These are phyloP conservation scores for Drosophila sturtevanti DNA, from an alignment of 1,140 invertebrate species.

Conservation along the genomic window DNA sequence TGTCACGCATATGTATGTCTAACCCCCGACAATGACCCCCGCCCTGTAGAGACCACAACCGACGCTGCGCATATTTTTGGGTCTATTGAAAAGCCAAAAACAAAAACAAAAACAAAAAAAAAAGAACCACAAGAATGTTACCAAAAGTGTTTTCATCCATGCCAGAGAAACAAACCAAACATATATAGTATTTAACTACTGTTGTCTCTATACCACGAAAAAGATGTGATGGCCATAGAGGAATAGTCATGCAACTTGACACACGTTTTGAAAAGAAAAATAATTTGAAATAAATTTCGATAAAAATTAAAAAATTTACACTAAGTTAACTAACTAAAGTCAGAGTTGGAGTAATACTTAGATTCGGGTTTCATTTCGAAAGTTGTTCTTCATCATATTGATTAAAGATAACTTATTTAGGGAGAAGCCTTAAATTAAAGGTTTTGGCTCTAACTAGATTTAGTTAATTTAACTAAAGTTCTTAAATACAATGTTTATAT, in stretches of 20 bases:
- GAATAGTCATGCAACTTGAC: not conserved
- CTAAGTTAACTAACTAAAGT: too few relatives aligned
- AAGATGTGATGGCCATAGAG: not conserved
- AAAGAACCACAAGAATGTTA: slow-evolving; percentile 77
- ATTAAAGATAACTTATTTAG: too few relatives aligned
- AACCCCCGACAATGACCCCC: slow-evolving; percentile 48
- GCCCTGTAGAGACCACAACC: not conserved
- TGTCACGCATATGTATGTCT: slow-evolving; percentile 81
- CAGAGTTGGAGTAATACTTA: too few relatives aligned
- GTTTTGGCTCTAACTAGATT: too few relatives aligned
- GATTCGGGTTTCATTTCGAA: too few relatives aligned
- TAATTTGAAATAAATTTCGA: too few relatives aligned
- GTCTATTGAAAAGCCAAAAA: slow-evolving; percentile 68
- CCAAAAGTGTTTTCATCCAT: slow-evolving; percentile 68
- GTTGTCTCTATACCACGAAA: slow-evolving; percentile 25
- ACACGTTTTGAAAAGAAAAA: not conserved
- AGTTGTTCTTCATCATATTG: too few relatives aligned
- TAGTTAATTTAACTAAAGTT: too few relatives aligned
- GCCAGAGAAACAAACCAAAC: slow-evolving; percentile 39
- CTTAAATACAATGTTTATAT: too few relatives aligned
- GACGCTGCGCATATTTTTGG: slow-evolving; percentile 62
- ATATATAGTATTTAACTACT: slow-evolving; percentile 43
- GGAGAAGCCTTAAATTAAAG: too few relatives aligned
- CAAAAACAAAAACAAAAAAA: not conserved
- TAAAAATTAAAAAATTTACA: too few relatives aligned